Evolutionary conservation across 1,140 invertebrate genomes (phyloP).

Genomic region (Trinorchestia longiramus): DNA sequence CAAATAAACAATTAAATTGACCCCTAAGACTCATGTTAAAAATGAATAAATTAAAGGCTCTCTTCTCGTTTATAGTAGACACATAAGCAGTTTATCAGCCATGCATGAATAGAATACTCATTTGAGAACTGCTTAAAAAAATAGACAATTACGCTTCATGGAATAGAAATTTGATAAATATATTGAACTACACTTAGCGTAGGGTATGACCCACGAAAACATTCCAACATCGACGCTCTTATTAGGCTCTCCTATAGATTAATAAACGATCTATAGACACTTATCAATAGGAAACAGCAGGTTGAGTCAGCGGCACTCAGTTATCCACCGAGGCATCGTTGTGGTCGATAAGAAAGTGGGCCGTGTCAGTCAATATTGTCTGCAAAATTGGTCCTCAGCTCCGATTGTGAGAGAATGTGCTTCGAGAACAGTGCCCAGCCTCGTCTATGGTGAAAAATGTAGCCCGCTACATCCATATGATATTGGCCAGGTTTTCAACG

Average conservation of each 20-base stretch:
- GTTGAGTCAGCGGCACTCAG: neutral
- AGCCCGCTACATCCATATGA: neutral
- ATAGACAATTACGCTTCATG: constrained; percentile 40
- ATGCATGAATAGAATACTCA: constrained; percentile 52
- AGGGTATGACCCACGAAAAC: constrained; percentile 1
- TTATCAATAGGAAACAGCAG: constrained; percentile 24
- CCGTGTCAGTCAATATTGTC: constrained; percentile 26
- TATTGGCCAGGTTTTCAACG: neutral
- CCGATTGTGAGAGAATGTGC: neutral
- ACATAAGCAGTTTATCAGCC: constrained; percentile 40
- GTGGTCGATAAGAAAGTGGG: constrained; percentile 15
- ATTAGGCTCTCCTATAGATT: constrained; percentile 4
- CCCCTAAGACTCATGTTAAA: neutral
- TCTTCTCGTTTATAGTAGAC: neutral
- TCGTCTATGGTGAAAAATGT: neutral
- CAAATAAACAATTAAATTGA: neutral
- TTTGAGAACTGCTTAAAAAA: constrained; percentile 47
- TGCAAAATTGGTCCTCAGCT: constrained; percentile 40
- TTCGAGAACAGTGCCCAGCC: neutral
- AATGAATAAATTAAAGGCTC: constrained; percentile 6
- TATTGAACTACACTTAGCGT: constrained; percentile 49
- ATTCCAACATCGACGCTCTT: constrained; percentile 39
- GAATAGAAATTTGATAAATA: constrained; percentile 48
- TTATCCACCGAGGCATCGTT: constrained; percentile 20
- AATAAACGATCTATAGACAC: constrained; percentile 39